phyloP scores from a whole-genome alignment of 2,113 vertebrate genomes.

The Anas platyrhynchos region DNA sequence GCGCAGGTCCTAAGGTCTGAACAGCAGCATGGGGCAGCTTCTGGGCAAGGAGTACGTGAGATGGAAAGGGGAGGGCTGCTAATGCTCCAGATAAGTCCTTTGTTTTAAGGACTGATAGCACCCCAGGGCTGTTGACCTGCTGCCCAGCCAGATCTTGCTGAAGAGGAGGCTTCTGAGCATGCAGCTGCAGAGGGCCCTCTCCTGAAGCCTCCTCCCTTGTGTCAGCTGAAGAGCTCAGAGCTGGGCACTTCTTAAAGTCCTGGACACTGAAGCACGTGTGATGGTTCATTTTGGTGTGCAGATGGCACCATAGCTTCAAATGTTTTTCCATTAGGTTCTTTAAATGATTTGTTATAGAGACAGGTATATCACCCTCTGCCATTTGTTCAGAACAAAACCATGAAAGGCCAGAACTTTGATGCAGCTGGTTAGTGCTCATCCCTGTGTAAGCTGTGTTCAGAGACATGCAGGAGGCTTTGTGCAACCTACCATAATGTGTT shows the following conservation, averaged over 20 bases:
- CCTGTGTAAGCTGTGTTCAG: background rate
- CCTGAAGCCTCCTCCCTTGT: background rate
- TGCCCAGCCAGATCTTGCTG: background rate
- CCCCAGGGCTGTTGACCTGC: background rate
- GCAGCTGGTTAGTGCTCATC: background rate
- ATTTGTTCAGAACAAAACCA: background rate
- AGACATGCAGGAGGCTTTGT: background rate
- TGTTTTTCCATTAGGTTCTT: background rate
- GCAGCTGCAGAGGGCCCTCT: background rate
- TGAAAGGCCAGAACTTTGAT: background rate
- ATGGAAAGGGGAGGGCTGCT: background rate
- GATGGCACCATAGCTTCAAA: background rate
- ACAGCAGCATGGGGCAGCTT: background rate
- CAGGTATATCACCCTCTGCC: background rate
- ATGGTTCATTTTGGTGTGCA: background rate
- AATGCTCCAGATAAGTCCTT: background rate
- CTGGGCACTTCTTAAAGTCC: background rate
- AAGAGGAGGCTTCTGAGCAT: background rate
- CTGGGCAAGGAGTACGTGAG: background rate
- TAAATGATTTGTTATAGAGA: background rate
- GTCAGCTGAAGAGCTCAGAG: background rate
- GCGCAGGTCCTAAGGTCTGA: background rate
- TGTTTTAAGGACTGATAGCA: no score
- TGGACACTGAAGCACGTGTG: accelerated
- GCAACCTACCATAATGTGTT: background rate